phyloP scores from a whole-genome alignment of 1,140 invertebrate genomes.

The Lepidurus apus region DNA sequence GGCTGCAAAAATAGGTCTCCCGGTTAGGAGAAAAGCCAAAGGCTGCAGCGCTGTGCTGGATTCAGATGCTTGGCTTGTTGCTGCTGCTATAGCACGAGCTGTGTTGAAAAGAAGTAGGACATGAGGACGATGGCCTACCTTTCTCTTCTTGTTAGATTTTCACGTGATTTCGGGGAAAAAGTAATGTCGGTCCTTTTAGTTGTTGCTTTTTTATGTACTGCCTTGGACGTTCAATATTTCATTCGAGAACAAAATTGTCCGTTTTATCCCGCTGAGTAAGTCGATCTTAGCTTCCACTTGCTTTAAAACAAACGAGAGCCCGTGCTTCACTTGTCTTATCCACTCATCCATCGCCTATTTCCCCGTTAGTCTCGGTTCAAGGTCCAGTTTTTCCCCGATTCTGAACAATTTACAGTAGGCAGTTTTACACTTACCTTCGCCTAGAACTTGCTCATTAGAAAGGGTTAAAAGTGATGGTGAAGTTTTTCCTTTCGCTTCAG shows the following conservation, averaged over 20 bases:
- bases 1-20: neutral
- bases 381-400: neutral
- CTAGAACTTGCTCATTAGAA: neutral
- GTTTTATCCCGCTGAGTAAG: too few species aligned
- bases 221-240: too few species aligned
- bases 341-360: neutral
- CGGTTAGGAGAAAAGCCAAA: neutral
- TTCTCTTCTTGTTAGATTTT: neutral
- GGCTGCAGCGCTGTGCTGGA: conserved; percentile 16
- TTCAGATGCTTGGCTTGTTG: neutral
- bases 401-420: neutral
- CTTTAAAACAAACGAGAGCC: neutral
- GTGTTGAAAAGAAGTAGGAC: neutral
- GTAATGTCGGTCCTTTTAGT: neutral
- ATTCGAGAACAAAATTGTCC: too few species aligned
- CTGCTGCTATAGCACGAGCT: neutral
- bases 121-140: conserved; percentile 17
- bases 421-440: neutral
- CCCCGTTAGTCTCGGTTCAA: neutral
- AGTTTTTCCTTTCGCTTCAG: neutral
- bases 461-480: neutral
- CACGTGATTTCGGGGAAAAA: neutral
- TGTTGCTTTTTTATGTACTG: neutral
- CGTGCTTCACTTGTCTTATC: neutral
- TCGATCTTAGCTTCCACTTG: too few species aligned